These are phyloP conservation scores for Notarius quadriscutis DNA, from an alignment of 2,113 vertebrate species.

Conservation along the genomic window DNA sequence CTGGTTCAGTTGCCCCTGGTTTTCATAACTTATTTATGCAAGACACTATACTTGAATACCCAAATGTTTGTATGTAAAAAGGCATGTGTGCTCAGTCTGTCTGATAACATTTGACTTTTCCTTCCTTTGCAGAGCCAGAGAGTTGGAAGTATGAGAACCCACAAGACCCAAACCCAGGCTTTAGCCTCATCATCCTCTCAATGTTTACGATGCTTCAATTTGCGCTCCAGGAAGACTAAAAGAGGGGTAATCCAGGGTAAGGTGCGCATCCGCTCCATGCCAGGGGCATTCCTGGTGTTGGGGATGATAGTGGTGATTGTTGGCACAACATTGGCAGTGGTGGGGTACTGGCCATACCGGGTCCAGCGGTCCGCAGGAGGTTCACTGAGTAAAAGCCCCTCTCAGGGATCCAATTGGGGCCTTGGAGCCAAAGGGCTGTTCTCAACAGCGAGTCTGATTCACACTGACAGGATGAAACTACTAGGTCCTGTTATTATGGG, in stretches of 20 bases:
- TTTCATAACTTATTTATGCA: not conserved
- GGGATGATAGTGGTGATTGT: conserved; percentile 85
- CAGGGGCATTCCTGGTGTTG: conserved; percentile 86
- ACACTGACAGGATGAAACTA: conserved; percentile 86
- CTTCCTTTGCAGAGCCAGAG: conserved; percentile 48
- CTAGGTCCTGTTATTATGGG: conserved; percentile 96
- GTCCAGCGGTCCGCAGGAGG: conserved; percentile 49
- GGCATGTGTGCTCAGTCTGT: not conserved
- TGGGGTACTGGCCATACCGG: conserved; percentile 90
- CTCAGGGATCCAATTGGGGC: conserved; percentile 59
- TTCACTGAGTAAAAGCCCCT: conserved; percentile 32
- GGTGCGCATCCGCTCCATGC: conserved; percentile 87
- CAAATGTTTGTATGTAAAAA: not conserved
- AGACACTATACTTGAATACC: not conserved
- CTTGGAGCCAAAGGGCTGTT: conserved; percentile 70
- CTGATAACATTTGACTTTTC: conserved; percentile 15
- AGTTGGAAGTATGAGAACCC: conserved; percentile 64
- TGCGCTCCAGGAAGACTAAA: conserved; percentile 66
- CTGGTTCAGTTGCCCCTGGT: not conserved
- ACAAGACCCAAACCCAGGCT: conserved; percentile 40
- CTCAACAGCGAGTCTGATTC: conserved; percentile 63
- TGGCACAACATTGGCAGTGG: conserved; percentile 87
- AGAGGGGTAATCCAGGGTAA: conserved; percentile 73
- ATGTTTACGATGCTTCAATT: conserved; percentile 59
- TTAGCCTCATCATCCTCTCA: conserved; percentile 48